Evolutionary conservation across 1,140 invertebrate species (phyloP).

Genomic region (Bactericera cockerelli): DNA sequence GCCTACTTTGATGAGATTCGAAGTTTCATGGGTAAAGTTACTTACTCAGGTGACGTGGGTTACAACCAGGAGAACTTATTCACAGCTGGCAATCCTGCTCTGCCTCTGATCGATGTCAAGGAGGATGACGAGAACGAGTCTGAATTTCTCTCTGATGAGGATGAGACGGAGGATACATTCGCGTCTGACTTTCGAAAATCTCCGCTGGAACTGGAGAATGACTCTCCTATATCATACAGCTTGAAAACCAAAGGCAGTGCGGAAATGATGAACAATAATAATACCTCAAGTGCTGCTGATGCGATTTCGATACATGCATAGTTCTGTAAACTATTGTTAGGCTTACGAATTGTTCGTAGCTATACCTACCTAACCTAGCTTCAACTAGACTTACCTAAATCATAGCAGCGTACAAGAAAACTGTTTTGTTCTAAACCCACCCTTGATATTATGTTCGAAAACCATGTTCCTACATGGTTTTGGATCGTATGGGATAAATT

Average conservation of each 20-base stretch:
- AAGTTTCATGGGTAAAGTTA: slow-evolving; percentile 74
- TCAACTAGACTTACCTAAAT: too few relatives aligned
- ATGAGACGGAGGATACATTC: not conserved
- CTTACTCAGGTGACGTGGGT: slow-evolving; percentile 29
- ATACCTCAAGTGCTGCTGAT: slow-evolving; percentile 7
- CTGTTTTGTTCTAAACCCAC: too few relatives aligned
- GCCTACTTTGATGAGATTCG: slow-evolving; percentile 75
- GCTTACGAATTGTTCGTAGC: too few relatives aligned
- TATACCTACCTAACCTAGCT: too few relatives aligned
- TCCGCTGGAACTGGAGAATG: not conserved
- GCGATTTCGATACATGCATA: not conserved
- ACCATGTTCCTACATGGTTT: too few relatives aligned
- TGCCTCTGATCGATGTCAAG: slow-evolving; percentile 3
- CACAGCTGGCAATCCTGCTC: slow-evolving; percentile 5
- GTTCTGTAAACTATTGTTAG: too few relatives aligned
- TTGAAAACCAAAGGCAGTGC: not conserved
- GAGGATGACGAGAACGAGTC: slow-evolving; percentile 14
- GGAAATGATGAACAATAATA: slow-evolving; percentile 1
- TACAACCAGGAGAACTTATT: not conserved
- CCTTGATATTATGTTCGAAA: too few relatives aligned
- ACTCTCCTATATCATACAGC: not conserved
- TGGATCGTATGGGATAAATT: too few relatives aligned
- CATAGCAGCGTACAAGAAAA: too few relatives aligned
- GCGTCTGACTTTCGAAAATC: not conserved
- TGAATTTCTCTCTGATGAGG: slow-evolving; percentile 1